Evolutionary conservation across 2,888 invertebrate genomes (phyloP).

Genomic region (Glyphotaelius pellucidus): DNA sequence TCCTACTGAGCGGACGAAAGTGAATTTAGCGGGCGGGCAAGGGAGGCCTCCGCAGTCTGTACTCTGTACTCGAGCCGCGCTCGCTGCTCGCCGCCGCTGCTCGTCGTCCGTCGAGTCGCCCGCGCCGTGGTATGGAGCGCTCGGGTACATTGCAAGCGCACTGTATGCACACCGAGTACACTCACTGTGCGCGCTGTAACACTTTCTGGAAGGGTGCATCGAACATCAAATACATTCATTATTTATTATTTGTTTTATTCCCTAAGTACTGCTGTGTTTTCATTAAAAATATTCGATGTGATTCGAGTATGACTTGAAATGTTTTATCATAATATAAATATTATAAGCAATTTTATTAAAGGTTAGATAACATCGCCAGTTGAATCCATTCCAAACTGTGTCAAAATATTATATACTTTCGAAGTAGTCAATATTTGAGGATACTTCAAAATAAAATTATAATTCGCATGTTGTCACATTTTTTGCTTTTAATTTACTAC

Average conservation of each 20-base stretch:
- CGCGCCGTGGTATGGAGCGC: not conserved
- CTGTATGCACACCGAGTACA: conserved; percentile 72
- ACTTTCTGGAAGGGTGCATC: conserved; percentile 11
- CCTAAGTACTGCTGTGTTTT: too few species aligned
- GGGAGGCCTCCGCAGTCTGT: conserved; percentile 31
- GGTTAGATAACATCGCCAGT: too few species aligned
- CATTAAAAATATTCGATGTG: too few species aligned
- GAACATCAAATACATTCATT: not conserved
- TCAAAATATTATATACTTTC: too few species aligned
- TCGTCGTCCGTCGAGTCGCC: conserved; percentile 67
- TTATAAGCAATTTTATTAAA: too few species aligned
- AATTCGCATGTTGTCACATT: too few species aligned
- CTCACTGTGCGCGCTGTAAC: conserved; percentile 71
- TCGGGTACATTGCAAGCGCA: conserved; percentile 76
- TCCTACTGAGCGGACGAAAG: conserved; percentile 79
- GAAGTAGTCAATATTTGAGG: too few species aligned
- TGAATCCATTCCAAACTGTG: too few species aligned
- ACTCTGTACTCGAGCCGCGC: conserved; percentile 51
- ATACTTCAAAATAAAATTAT: too few species aligned
- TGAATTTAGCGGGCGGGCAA: conserved; percentile 71
- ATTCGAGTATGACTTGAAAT: too few species aligned
- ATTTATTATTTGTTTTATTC: not conserved
- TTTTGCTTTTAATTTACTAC: too few species aligned
- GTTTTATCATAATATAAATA: too few species aligned
- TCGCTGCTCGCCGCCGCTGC: conserved; percentile 56